Base-by-base conservation (phyloP, 2,888 invertebrate species). In the Pachliopta kotzebuea region DNA sequence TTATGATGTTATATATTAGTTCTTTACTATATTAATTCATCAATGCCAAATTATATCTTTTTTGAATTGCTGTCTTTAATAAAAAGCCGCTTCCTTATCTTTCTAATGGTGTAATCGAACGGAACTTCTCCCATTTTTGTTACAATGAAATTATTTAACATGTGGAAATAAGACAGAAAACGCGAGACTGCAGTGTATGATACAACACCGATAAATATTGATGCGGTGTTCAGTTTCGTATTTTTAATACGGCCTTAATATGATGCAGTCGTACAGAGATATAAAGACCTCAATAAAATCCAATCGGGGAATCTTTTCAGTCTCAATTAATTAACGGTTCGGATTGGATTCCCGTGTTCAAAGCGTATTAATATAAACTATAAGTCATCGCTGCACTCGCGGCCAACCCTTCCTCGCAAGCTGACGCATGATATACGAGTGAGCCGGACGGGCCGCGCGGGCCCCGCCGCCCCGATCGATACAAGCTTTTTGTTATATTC, bases 401-500 rank as follows among this genome's bases (percentile, higher is more conserved):
- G 80, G 77, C 77, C 80, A 85, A 84, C 86, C 88, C 87, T 86
- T 86, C 85, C 79, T 58, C 81, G 81, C 88, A 87, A 88, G 88
- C 88, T 88, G 88, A 88, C 87, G 86, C 88, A 85, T 87, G 88
- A 87, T 76, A 85, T 85, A 87, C 85, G 81, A 78, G 79, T 72
- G 75, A 70, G 79, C 78, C 77, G 78, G 76, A 74, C 75, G 76
- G 77, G 78, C 75, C 79, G 76, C 76, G 72, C 70, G 74, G 77
- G 77, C 81, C 83, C 76, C 73, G 74, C 70, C 70, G 71, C 72
- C 67, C 67, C 79, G 79, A 84, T 83, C 82, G 81, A 79, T 84
- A 85, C 79, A 78, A 78, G 85, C 85, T 88, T 91, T 90, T 90
- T 88, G 90, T 88, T 88, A 90, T 84, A 88, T 88, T 84, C 88